Evolutionary conservation across 1,140 invertebrate genomes (phyloP), one percentile per base, ranked within the genome.

Genomic region (Chelonus insularis): DNA sequence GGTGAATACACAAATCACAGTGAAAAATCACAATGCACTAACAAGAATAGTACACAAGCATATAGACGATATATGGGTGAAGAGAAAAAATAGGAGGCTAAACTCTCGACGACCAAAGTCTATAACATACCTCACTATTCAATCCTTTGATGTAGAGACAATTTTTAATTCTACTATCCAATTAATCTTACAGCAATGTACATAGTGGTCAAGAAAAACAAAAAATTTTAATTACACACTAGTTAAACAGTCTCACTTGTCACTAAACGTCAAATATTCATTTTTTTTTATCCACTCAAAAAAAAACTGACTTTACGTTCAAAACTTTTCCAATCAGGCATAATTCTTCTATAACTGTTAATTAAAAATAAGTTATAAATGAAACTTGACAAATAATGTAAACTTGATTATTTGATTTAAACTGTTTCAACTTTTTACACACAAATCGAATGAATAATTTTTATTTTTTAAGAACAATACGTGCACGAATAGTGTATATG

Each of bases 21-120:
- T 60, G 61, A 63, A 63, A 63, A 45, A 63, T 63, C 21, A 32
- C 50, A 34, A 12, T 23, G 14, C 32, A 21, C n/a, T n/a, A n/a
- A n/a, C n/a, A n/a, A n/a, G n/a, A 55, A 29, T 23, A 20, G 21
- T 21, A 41, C 20, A 11, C 1, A 52, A 23, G 16, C 6, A 7
- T 0, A 36, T 11, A 36, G 14, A 16, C 6, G 7, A 23, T 4
- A 16, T 16, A 23, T n/a, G 6, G 12, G 3, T 1, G 14, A 51
- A 23, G 11, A 18, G 23, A 11, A 29, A 8, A 21, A 8, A 2
- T 7, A 14, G n/a, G n/a, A 36, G 16, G 7, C 16, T 52, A 8
- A 14, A 8, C 36, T n/a, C 2, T 12, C n/a, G 11, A 20, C 12
- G 50, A 1, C 25, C n/a, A 52, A 34, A 18, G 8, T 32, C 50